Evolutionary conservation across 2,797 vertebrate genomes (phyloP).

Genomic region (Girardinus metallicus): DNA sequence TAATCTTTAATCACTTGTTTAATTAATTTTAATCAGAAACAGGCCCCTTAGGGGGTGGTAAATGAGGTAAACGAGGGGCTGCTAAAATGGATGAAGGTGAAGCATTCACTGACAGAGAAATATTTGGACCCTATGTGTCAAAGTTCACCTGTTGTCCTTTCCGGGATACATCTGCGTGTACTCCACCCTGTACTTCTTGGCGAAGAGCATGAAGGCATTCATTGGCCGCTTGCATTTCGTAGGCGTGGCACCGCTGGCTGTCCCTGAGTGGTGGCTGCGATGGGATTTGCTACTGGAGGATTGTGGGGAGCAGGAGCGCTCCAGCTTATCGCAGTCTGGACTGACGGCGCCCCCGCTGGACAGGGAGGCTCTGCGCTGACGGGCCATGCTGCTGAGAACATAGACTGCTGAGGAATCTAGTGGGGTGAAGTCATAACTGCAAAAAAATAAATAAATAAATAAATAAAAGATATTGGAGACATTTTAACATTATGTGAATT

Average conservation of each 20-base stretch:
- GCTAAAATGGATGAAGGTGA: background rate
- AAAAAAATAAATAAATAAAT: background rate
- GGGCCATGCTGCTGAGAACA: slow-evolving; percentile 98
- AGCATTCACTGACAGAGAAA: background rate
- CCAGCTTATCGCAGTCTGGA: slow-evolving; percentile 91
- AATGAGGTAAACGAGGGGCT: background rate
- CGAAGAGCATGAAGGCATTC: slow-evolving; percentile 99
- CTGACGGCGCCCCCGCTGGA: slow-evolving; percentile 89
- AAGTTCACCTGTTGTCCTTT: slow-evolving; percentile 96
- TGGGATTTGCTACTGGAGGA: slow-evolving; percentile 87
- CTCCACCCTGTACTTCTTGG: slow-evolving; percentile 99
- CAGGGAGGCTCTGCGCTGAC: slow-evolving; percentile 93
- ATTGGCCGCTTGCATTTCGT: slow-evolving; percentile 99
- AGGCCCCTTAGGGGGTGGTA: background rate
- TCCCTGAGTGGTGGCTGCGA: slow-evolving; percentile 93
- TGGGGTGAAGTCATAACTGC: slow-evolving; percentile 97
- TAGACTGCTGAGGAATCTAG: slow-evolving; percentile 98
- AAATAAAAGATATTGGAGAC: background rate
- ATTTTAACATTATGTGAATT: background rate
- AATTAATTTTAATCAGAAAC: background rate
- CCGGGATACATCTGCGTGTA: slow-evolving; percentile 99
- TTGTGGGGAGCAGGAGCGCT: slow-evolving; percentile 83
- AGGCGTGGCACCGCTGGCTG: slow-evolving; percentile 87
- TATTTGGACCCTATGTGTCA: background rate
- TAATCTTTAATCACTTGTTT: background rate